Conservation (phyloP, 2,888 invertebrate genomes). For the Epiblema foenella region DNA sequence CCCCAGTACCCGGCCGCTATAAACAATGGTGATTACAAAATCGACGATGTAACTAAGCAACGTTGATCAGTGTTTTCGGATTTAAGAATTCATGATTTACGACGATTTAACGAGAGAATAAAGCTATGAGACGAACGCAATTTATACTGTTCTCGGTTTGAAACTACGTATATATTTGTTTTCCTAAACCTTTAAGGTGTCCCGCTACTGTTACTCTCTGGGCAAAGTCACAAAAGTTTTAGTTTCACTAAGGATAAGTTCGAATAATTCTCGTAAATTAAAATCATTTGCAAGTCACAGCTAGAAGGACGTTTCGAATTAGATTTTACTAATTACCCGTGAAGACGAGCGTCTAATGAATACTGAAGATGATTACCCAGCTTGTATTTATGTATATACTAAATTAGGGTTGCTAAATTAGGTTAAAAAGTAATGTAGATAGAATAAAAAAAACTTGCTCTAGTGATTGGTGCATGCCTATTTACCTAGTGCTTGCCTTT, state of each 20-base stretch:
- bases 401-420: too few species aligned
- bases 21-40: slow-evolving; percentile 72
- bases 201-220: too few species aligned
- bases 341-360: slow-evolving; percentile 28
- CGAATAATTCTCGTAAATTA: neutral
- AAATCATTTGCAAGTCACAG: slow-evolving; percentile 19
- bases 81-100: neutral
- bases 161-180: too few species aligned
- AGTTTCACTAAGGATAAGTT: too few species aligned
- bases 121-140: neutral
- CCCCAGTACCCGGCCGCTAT: slow-evolving; percentile 58
- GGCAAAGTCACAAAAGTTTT: too few species aligned
- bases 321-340: slow-evolving; percentile 34
- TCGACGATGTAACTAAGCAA: slow-evolving; percentile 52
- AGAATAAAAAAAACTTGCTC: too few species aligned
- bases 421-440: too few species aligned
- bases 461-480: too few species aligned
- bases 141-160: neutral
- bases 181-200: too few species aligned
- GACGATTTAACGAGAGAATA: neutral
- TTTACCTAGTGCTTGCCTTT: too few species aligned
- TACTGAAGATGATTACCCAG: slow-evolving; percentile 29
- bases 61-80: slow-evolving; percentile 22
- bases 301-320: slow-evolving; percentile 12
- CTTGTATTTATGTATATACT: neutral